A percentile compares a stretch with the other conserved stretches of the same genome.
Conservation (phyloP, 2,113 vertebrate genomes). For the Erythrolamprus reginae region DNA sequence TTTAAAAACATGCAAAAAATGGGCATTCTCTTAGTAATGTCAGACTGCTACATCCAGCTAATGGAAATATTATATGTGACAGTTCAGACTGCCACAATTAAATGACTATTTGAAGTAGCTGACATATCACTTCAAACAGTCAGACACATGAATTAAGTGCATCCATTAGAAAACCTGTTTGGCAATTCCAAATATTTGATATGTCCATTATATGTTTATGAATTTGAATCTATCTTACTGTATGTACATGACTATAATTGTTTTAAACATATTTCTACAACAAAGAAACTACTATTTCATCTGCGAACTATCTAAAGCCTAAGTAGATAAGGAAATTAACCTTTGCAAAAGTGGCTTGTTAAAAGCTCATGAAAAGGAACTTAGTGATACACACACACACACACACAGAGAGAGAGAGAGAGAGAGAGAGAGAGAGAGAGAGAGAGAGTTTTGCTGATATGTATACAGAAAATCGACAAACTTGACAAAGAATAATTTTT, state of each 20-base stretch:
- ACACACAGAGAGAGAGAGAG: too few species aligned
- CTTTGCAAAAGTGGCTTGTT: not conserved
- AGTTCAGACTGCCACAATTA: not conserved
- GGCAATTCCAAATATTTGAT: not conserved
- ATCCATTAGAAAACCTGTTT: not conserved
- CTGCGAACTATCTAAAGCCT: not conserved
- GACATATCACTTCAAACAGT: not conserved
- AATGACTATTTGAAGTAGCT: not conserved
- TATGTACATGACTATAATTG: too few species aligned
- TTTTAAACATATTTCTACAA: not conserved
- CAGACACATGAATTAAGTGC: not conserved
- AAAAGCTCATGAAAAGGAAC: not conserved
- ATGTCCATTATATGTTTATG: not conserved
- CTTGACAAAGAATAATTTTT: too few species aligned
- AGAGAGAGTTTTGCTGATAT: too few species aligned
- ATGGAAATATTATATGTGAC: not conserved
- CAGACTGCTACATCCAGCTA: fast-evolving
- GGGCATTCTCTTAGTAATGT: not conserved
- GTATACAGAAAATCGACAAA: too few species aligned
- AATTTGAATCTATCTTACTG: not conserved
- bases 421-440: too few species aligned
- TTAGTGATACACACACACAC: too few species aligned
- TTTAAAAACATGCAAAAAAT: not conserved
- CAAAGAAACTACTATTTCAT: not conserved
- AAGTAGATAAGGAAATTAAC: conserved; percentile 6